Conservation (phyloP, 2,797 vertebrate genomes). For the Protosalanx chinensis region DNA sequence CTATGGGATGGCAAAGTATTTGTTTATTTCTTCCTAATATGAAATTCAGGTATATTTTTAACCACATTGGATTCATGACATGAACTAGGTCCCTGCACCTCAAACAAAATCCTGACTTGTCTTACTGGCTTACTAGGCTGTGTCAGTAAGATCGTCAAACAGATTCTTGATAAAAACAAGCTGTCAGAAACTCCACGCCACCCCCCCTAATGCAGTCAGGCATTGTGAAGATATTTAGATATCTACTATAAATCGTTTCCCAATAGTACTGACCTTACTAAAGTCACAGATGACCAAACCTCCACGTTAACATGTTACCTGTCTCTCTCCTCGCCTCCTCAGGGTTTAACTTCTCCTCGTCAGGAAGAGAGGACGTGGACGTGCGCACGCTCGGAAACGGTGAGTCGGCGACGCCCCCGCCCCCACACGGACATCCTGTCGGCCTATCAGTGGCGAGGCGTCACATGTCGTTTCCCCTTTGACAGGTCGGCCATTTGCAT, state of each 20-base stretch:
- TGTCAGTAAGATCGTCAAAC: too few species aligned
- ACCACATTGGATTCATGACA: too few species aligned
- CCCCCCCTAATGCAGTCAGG: too few species aligned
- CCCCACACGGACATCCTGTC: not conserved
- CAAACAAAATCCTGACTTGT: too few species aligned
- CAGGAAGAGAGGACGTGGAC: constrained; percentile 95
- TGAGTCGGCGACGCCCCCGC: constrained; percentile 46
- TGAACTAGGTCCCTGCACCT: too few species aligned
- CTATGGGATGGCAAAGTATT: not conserved
- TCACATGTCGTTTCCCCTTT: not conserved
- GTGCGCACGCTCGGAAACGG: constrained; percentile 94
- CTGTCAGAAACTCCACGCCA: too few species aligned
- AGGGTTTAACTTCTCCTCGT: constrained; percentile 98
- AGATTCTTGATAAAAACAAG: too few species aligned
- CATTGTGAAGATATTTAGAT: too few species aligned
- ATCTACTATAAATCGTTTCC: too few species aligned
- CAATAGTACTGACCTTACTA: too few species aligned
- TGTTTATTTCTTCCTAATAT: not conserved
- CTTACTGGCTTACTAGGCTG: too few species aligned
- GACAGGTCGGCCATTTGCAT: constrained; percentile 91
- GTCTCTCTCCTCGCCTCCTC: constrained; percentile 9
- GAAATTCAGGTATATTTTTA: too few species aligned
- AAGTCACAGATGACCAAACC: not conserved
- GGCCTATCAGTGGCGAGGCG: not conserved
- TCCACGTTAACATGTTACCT: not conserved